Base-by-base conservation (phyloP, 2,797 vertebrate species). In the Dendrocincla fuliginosa region DNA sequence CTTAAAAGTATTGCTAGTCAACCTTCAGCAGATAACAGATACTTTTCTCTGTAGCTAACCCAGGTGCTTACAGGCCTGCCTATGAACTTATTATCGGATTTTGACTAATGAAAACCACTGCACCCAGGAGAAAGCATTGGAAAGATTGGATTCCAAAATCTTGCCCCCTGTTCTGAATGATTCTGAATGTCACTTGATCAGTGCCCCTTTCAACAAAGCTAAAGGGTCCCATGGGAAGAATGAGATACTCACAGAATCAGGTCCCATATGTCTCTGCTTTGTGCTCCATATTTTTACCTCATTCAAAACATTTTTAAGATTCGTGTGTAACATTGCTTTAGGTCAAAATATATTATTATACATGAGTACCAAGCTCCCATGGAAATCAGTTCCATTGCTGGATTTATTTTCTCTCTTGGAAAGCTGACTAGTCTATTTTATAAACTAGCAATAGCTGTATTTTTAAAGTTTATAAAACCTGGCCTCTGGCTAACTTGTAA, bases 381-480 rank as follows among this genome's bases (percentile, higher is more conserved):
- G 86, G 78, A 96, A 97, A 96, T 96, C 76, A 90, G 47, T 56
- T 95, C 47, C 70, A 57, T n/a, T 84, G 75, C 87, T 95, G 87
- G 83, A 95, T 94, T 95, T 91, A 93, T 85, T 87, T 94, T 92
- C 71, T 77, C 70, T 93, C 78, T 93, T 88, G 41, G 68, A 96
- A 94, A 96, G 89, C 87, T 94, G 91, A 95, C 76, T 92, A 74
- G 63, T 57, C 95, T 79, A 81, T 94, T 97, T 96, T 87, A 96
- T 95, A 97, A 94, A 96, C 91, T 71, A 88, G 74, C 67, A 96
- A 97, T 90, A 94, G 92, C 37, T 90, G 52, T 93, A 93, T 94
- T 96, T 87, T 91, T 93, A 93, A 95, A 95, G 92, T 97, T 96
- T 97, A 90, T 95, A 94, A 97, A 97, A 94, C 25, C 69, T 96